Evolutionary conservation across 1,140 invertebrate genomes (phyloP).

Genomic region (Dendroctonus valens): DNA sequence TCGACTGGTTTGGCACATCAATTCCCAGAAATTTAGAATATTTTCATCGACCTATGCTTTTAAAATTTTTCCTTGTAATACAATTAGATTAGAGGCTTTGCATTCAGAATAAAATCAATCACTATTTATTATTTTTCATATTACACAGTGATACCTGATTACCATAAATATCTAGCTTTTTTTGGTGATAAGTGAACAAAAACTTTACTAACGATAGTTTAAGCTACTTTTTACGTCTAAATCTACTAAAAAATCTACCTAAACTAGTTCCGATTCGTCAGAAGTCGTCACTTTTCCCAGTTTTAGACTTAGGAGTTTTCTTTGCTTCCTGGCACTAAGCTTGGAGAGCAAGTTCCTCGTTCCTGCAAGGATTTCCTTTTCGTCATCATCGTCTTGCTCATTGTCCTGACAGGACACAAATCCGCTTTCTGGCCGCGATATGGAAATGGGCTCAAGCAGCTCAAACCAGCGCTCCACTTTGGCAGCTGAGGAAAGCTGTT

Average conservation of each 20-base stretch:
- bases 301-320: conserved; percentile 61
- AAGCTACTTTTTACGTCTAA: conserved; percentile 12
- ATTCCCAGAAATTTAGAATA: neutral
- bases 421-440: conserved; percentile 69
- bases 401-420: conserved; percentile 62
- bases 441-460: conserved; percentile 59
- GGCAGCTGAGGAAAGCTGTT: conserved; percentile 64
- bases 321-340: conserved; percentile 65
- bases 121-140: neutral
- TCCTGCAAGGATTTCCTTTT: conserved; percentile 56
- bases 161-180: neutral
- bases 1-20: neutral
- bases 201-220: neutral
- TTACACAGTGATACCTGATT: neutral
- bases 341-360: conserved; percentile 61
- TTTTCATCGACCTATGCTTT: neutral
- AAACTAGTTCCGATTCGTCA: conserved; percentile 45
- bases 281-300: conserved; percentile 65
- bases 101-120: neutral
- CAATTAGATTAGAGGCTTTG: neutral
- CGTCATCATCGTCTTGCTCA: conserved; percentile 49
- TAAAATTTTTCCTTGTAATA: neutral
- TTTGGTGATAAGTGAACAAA: conserved; percentile 1
- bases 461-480: conserved; percentile 75
- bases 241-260: conserved; percentile 20